A percentile compares a stretch with the other conserved stretches of the same genome.
Conservation (phyloP, 1,140 invertebrate genomes). For the Tetragnatha versicolor region DNA sequence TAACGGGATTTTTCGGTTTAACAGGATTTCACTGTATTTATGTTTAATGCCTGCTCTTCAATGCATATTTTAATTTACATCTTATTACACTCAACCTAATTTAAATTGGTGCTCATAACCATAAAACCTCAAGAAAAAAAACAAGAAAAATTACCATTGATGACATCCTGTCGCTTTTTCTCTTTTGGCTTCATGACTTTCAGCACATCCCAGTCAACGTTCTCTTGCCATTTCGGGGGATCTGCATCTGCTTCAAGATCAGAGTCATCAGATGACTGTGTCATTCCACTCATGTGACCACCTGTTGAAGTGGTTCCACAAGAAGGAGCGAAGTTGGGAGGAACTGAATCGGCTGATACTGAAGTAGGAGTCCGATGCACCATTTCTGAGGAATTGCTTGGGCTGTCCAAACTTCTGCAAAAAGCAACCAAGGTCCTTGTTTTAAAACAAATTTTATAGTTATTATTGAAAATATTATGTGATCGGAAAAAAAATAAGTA, state of each 20-base stretch:
- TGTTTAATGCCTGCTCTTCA: too few relatives aligned
- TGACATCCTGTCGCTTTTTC: constrained; percentile 95
- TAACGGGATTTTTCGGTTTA: too few relatives aligned
- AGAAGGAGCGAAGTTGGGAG: constrained; percentile 48
- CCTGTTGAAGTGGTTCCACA: constrained; percentile 33
- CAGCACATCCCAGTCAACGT: constrained; percentile 80
- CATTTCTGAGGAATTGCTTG: constrained; percentile 69
- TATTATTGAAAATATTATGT: too few relatives aligned
- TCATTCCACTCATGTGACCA: constrained; percentile 1
- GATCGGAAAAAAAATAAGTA: too few relatives aligned
- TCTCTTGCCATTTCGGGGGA: constrained; percentile 81
- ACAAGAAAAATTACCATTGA: constrained; percentile 82
- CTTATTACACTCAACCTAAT: too few relatives aligned
- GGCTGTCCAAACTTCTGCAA: constrained; percentile 70
- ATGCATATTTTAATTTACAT: too few relatives aligned
- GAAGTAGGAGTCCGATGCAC: constrained; percentile 62
- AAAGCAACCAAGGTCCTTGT: too few relatives aligned
- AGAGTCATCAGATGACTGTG: constrained; percentile 68
- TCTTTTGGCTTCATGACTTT: constrained; percentile 75
- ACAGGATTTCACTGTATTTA: too few relatives aligned
- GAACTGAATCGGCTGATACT: constrained; percentile 23
- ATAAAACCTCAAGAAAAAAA: too few relatives aligned
- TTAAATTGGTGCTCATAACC: too few relatives aligned
- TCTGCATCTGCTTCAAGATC: constrained; percentile 82
- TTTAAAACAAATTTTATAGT: too few relatives aligned